These are phyloP conservation scores for Bufotes viridis DNA, from an alignment of 2,797 vertebrate genomes.

Conservation along the genomic window DNA sequence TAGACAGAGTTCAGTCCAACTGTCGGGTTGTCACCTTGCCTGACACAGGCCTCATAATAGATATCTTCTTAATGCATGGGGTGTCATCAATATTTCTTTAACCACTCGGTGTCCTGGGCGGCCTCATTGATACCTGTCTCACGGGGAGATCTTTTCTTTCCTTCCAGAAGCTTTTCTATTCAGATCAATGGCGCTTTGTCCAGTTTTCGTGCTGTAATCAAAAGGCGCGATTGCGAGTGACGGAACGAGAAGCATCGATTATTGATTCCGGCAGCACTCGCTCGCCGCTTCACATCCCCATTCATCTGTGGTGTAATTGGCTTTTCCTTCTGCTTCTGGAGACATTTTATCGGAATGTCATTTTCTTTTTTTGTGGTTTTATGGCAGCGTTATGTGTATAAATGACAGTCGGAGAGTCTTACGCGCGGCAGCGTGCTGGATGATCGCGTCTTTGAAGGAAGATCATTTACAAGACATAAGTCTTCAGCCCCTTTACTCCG, in stretches of 20 bases:
- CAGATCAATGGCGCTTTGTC: slow-evolving; percentile 37
- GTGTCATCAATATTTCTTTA: slow-evolving; percentile 34
- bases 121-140: background rate
- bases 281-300: background rate
- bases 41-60: slow-evolving; percentile 19
- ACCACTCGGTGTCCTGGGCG: slow-evolving; percentile 2
- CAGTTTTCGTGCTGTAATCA: slow-evolving; percentile 27
- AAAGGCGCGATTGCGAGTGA: background rate
- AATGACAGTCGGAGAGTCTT: background rate
- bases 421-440: background rate
- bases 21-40: background rate
- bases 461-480: too few relatives aligned
- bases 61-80: background rate
- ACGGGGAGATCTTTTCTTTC: background rate
- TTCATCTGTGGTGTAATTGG: slow-evolving; percentile 36
- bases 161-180: background rate
- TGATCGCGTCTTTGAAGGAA: background rate
- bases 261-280: slow-evolving; percentile 28
- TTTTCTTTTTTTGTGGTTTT: slow-evolving; percentile 23
- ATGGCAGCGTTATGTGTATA: background rate
- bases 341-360: slow-evolving; percentile 9
- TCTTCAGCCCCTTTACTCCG: too few relatives aligned
- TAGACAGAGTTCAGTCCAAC: background rate
- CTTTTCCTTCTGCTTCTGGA: slow-evolving; percentile 14
- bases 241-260: slow-evolving; percentile 26